Conservation (phyloP, 2,797 vertebrate species). For the Brachymystax lenok region DNA sequence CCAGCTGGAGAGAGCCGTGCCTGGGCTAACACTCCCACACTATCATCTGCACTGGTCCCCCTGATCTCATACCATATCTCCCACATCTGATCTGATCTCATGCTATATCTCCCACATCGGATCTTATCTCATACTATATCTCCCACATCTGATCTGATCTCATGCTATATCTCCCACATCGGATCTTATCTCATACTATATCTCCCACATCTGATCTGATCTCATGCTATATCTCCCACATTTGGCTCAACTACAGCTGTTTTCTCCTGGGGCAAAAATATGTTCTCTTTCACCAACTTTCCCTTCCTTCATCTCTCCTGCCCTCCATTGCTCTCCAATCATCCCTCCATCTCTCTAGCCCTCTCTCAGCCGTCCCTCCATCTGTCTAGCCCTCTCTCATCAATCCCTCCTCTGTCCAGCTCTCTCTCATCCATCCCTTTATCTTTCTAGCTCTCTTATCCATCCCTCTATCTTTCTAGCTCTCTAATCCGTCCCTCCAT, state of each 20-base stretch:
- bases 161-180: neutral
- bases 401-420: too few species aligned
- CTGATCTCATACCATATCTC: neutral
- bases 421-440: too few species aligned
- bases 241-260: neutral
- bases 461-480: too few species aligned
- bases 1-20: neutral
- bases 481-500: neutral
- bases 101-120: neutral
- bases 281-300: neutral
- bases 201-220: neutral
- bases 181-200: neutral
- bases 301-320: too few species aligned
- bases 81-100: neutral
- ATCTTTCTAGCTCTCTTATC: neutral
- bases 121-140: neutral
- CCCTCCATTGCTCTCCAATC: neutral
- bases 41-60: neutral
- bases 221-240: neutral
- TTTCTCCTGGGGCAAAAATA: neutral
- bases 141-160: neutral
- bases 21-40: neutral
- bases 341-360: neutral
- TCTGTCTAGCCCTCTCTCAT: neutral
- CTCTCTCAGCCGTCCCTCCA: too few species aligned